These are phyloP conservation scores for Zelleria hepariella DNA, from an alignment of 2,888 invertebrate genomes.

Conservation along the genomic window DNA sequence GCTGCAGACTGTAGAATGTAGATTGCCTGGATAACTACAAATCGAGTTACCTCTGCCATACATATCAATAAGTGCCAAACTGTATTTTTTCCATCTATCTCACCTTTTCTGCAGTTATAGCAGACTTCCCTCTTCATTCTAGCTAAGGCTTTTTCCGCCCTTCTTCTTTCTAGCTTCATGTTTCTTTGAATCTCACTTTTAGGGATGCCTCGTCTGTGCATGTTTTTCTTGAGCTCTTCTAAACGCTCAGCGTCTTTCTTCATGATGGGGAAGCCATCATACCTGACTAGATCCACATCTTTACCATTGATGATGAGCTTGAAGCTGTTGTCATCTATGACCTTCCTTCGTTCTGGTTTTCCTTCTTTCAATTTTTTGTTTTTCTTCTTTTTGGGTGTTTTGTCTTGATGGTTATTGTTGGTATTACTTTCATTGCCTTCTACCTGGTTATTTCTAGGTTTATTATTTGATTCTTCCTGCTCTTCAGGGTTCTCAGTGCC, in stretches of 20 bases:
- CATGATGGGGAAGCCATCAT: conserved; percentile 80
- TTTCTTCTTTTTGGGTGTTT: conserved; percentile 7
- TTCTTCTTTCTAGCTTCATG: conserved; percentile 78
- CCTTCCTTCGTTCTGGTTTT: conserved; percentile 56
- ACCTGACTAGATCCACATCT: conserved; percentile 73
- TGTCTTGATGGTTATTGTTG: conserved; percentile 6
- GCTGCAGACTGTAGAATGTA: too few relatives aligned
- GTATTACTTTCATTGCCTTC: not conserved
- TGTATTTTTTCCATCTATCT: too few relatives aligned
- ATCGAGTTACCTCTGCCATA: too few relatives aligned
- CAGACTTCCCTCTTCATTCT: conserved; percentile 80
- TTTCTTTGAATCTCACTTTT: conserved; percentile 76
- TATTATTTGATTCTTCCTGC: not conserved
- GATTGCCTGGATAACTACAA: too few relatives aligned
- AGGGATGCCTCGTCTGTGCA: conserved; percentile 78
- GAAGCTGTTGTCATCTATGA: conserved; percentile 49
- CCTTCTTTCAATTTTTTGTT: conserved; percentile 29
- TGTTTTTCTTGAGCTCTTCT: conserved; percentile 71
- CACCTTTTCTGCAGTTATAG: conserved; percentile 79
- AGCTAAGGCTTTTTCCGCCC: conserved; percentile 79
- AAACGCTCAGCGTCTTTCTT: conserved; percentile 79
- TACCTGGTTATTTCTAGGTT: not conserved
- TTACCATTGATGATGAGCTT: conserved; percentile 76
- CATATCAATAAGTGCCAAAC: too few relatives aligned
- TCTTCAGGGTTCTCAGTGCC: not conserved